A percentile compares a stretch with the other conserved stretches of the same genome.
Conservation (phyloP, 2,797 vertebrate genomes). For the Notamacropus eugenii region DNA sequence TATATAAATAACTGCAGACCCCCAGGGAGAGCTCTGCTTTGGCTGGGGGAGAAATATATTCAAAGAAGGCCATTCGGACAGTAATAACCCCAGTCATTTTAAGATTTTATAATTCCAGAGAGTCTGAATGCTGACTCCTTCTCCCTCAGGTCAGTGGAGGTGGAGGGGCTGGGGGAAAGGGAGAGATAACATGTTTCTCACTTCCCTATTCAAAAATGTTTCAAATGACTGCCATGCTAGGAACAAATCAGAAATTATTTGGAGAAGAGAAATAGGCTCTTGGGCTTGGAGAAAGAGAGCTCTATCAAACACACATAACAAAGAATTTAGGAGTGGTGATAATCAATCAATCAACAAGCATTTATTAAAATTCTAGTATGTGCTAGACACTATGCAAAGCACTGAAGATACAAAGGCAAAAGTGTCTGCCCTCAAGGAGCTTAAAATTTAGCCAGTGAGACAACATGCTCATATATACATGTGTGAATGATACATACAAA, state of each 20-base stretch:
- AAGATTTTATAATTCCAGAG: constrained; percentile 20
- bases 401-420: background rate
- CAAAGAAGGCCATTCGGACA: constrained; percentile 19
- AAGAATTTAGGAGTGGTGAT: background rate
- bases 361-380: background rate
- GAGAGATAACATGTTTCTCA: background rate
- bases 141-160: background rate
- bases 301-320: background rate
- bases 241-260: background rate
- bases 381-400: background rate
- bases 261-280: background rate
- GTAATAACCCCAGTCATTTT: background rate
- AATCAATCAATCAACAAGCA: background rate
- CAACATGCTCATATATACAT: background rate
- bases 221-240: background rate
- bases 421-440: background rate
- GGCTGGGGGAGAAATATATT: background rate
- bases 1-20: background rate
- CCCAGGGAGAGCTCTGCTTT: constrained; percentile 13
- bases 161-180: background rate
- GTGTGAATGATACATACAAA: background rate
- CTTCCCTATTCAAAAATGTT: background rate
- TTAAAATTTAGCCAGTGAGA: background rate
- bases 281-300: background rate
- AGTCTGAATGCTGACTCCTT: constrained; percentile 16